phyloP scores from a whole-genome alignment of 2,797 vertebrate species.

The Thunnus albacares region DNA sequence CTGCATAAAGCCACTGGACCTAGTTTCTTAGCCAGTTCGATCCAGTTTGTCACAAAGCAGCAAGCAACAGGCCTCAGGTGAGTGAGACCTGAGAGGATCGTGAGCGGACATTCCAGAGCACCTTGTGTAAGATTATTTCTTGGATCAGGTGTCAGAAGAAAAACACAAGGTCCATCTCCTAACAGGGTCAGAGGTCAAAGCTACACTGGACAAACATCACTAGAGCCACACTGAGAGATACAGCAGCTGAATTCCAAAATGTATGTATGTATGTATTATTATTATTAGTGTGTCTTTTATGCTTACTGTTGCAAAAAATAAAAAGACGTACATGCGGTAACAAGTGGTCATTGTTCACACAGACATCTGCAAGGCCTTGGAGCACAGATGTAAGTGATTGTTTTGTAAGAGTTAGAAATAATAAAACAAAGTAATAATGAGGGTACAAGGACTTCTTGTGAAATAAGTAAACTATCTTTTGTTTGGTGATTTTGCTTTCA shows the following conservation, averaged over 20 bases:
- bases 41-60: slow-evolving; percentile 60
- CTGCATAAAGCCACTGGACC: slow-evolving; percentile 38
- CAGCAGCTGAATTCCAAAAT: too few relatives aligned
- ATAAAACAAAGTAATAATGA: neutral
- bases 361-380: slow-evolving; percentile 17
- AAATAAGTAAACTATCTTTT: slow-evolving; percentile 1
- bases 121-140: slow-evolving; percentile 30
- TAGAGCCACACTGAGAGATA: neutral
- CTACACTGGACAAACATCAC: neutral
- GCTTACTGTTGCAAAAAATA: too few relatives aligned
- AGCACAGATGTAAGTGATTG: neutral
- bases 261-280: too few relatives aligned
- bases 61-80: slow-evolving; percentile 47
- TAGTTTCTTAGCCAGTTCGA: slow-evolving; percentile 53
- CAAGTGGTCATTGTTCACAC: slow-evolving; percentile 23
- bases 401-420: neutral
- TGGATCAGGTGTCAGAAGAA: slow-evolving; percentile 41
- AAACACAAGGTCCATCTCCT: slow-evolving; percentile 13
- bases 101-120: slow-evolving; percentile 42
- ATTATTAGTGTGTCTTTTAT: too few relatives aligned
- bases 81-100: slow-evolving; percentile 46
- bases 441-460: slow-evolving; percentile 4
- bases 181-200: slow-evolving; percentile 52
- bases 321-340: neutral
- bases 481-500: slow-evolving; percentile 4